Evolutionary conservation across 2,888 invertebrate genomes (phyloP).

Genomic region (Chaetogeoica ovagalla): DNA sequence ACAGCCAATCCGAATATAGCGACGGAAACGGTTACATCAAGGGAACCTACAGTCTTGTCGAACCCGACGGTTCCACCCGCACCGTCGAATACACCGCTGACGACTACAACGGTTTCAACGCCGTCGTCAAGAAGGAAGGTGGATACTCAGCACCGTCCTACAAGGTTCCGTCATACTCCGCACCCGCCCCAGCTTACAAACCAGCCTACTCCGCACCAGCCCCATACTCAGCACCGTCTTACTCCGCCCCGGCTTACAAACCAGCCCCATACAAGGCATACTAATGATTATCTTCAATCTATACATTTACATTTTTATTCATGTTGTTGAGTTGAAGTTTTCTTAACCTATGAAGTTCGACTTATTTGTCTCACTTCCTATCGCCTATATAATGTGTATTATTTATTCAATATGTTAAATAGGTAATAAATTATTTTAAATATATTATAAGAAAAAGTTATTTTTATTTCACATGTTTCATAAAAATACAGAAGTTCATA

Average conservation of each 20-base stretch:
- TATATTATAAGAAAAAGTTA: too few relatives aligned
- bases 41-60: constrained; percentile 55
- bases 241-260: not conserved
- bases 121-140: constrained; percentile 62
- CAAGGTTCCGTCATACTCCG: constrained; percentile 7
- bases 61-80: constrained; percentile 70
- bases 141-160: constrained; percentile 32
- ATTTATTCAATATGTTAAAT: not conserved
- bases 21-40: constrained; percentile 60
- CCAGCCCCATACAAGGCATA: constrained; percentile 6
- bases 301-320: not conserved
- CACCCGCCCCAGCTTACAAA: constrained; percentile 9
- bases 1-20: constrained; percentile 2
- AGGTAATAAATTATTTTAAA: not conserved
- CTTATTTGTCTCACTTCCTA: not conserved
- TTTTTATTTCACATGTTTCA: too few relatives aligned
- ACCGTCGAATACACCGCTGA: constrained; percentile 75
- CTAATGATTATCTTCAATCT: not conserved
- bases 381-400: not conserved
- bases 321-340: not conserved
- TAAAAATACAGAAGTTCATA: too few relatives aligned
- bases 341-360: not conserved
- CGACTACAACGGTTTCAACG: constrained; percentile 72
- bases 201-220: constrained; percentile 51
- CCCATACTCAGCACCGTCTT: not conserved